These are phyloP conservation scores for Linepithema humile DNA, from an alignment of 1,140 invertebrate species.

Conservation along the genomic window DNA sequence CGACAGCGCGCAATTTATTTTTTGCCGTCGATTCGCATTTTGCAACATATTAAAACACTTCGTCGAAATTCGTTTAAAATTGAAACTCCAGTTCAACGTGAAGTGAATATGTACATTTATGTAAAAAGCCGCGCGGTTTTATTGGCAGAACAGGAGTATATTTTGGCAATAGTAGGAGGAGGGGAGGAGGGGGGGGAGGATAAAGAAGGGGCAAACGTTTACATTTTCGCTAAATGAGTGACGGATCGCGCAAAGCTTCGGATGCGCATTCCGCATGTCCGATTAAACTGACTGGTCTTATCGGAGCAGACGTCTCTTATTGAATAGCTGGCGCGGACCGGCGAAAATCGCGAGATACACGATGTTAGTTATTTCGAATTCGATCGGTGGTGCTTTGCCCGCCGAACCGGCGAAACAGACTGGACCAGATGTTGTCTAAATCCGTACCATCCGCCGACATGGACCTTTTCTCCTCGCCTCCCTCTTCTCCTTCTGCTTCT, in stretches of 20 bases:
- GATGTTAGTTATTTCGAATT: constrained; percentile 63
- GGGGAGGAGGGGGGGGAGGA: not conserved
- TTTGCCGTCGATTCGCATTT: not conserved
- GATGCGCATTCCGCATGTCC: not conserved
- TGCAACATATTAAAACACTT: too few relatives aligned
- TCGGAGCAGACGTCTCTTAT: constrained; percentile 1
- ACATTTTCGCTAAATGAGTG: too few relatives aligned
- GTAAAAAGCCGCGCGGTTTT: not conserved
- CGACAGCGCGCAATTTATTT: not conserved
- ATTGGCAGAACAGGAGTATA: not conserved
- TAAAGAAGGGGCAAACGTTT: too few relatives aligned
- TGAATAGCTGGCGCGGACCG: not conserved
- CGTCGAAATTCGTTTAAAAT: too few relatives aligned
- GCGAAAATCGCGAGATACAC: not conserved
- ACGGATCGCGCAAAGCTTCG: too few relatives aligned
- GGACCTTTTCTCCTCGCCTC: constrained; percentile 8
- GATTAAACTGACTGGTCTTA: constrained; percentile 10
- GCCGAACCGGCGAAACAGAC: constrained; percentile 49
- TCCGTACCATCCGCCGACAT: constrained; percentile 64
- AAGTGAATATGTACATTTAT: not conserved
- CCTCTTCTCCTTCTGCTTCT: not conserved
- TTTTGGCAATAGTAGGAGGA: not conserved
- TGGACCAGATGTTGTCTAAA: constrained; percentile 71
- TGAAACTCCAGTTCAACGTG: not conserved
- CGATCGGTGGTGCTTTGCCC: constrained; percentile 63